Conservation (phyloP, 2,113 vertebrate genomes). For the Micronycteris hirsuta region DNA sequence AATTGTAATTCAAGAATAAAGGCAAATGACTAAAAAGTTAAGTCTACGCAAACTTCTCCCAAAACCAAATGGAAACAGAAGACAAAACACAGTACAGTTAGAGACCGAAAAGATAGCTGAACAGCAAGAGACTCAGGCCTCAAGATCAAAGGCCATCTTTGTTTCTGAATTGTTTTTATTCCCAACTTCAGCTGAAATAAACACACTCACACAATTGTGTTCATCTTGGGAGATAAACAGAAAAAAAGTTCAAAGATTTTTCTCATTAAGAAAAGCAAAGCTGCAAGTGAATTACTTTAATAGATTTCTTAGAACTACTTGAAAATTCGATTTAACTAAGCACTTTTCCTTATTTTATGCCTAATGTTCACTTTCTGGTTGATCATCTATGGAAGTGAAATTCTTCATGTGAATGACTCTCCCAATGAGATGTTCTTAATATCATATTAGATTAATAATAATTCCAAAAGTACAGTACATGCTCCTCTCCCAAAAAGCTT, state of each 20-base stretch:
- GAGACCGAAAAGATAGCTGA: background rate
- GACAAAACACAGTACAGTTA: background rate
- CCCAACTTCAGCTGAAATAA: constrained; percentile 19
- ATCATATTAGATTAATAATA: background rate
- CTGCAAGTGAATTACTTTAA: background rate
- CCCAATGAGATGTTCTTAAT: background rate
- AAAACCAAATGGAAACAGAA: constrained; percentile 12
- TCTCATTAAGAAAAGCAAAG: background rate
- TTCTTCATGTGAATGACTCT: background rate
- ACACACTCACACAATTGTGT: background rate
- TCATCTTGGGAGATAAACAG: background rate
- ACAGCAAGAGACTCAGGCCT: background rate
- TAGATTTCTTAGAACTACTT: background rate
- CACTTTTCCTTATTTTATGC: background rate
- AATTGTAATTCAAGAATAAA: constrained; percentile 78
- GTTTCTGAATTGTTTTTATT: background rate
- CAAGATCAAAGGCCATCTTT: constrained; percentile 8
- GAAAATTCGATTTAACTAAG: background rate
- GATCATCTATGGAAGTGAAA: background rate
- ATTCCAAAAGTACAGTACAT: background rate
- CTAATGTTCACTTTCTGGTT: background rate
- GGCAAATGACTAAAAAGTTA: constrained; percentile 65
- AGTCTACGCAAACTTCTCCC: constrained; percentile 16
- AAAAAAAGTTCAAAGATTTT: background rate
- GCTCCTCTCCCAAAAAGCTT: background rate